Evolutionary conservation across 2,888 invertebrate species (phyloP).

Genomic region (Busseola fusca): DNA sequence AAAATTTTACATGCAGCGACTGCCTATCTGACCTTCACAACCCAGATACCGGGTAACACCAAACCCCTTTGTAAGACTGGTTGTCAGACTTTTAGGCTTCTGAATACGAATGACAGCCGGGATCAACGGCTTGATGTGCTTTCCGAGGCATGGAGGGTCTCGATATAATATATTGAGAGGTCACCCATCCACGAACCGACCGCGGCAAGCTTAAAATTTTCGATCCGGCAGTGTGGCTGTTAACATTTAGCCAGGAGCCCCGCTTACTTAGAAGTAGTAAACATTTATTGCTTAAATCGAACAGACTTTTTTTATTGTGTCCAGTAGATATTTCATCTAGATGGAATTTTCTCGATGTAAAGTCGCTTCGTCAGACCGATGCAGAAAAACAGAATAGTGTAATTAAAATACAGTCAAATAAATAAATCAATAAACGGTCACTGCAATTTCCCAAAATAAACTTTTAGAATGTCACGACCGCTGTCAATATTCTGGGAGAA

Average conservation of each 20-base stretch:
- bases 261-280: neutral
- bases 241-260: neutral
- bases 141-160: neutral
- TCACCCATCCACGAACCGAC: too few species aligned
- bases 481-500: neutral
- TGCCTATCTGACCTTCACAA: too few species aligned
- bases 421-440: neutral
- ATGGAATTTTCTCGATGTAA: neutral
- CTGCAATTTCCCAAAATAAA: slow-evolving; percentile 9
- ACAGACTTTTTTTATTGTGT: neutral
- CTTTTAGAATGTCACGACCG: slow-evolving; percentile 38
- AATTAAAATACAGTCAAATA: neutral
- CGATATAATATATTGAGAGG: neutral
- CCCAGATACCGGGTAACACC: neutral
- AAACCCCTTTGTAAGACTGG: neutral
- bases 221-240: neutral
- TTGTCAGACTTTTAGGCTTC: neutral
- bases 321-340: neutral
- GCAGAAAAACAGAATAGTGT: neutral
- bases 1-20: neutral
- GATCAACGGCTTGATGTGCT: neutral
- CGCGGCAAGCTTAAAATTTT: neutral
- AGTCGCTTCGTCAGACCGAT: neutral
- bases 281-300: neutral
- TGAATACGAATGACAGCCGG: neutral